A percentile compares a stretch with the other conserved stretches of the same genome.
These are phyloP conservation scores for Tinea semifulvella DNA, from an alignment of 2,888 invertebrate species.

Conservation along the genomic window DNA sequence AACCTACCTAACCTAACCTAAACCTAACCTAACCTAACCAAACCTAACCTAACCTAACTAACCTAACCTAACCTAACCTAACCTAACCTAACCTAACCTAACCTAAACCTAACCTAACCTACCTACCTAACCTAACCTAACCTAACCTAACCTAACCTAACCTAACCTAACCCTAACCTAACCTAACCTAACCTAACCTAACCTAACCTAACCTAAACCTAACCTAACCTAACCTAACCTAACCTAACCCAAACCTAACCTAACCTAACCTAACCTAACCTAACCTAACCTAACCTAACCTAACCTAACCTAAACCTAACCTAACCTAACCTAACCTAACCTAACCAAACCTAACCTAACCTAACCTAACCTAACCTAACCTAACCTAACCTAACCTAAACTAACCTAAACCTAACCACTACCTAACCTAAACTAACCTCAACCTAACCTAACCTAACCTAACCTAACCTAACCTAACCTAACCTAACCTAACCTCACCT, in stretches of 20 bases:
- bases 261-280: slow-evolving; percentile 8
- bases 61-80: slow-evolving; percentile 16
- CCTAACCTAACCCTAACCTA: no score
- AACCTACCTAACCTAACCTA: no score
- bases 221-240: slow-evolving; percentile 17
- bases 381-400: no score
- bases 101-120: no score
- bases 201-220: slow-evolving; percentile 12
- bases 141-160: slow-evolving; percentile 15
- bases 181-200: slow-evolving; percentile 16
- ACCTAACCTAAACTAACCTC: slow-evolving; percentile 15
- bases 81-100: slow-evolving; percentile 13
- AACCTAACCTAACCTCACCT: slow-evolving; percentile 13
- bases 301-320: no score
- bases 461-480: slow-evolving; percentile 19
- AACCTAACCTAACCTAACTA: slow-evolving; percentile 16
- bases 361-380: slow-evolving; percentile 19
- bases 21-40: slow-evolving; percentile 15
- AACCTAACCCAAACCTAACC: slow-evolving; percentile 15
- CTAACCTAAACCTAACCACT: no score
- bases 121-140: slow-evolving; percentile 15
- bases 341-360: slow-evolving; percentile 17
- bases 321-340: slow-evolving; percentile 16
- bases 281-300: slow-evolving; percentile 1
- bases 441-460: slow-evolving; percentile 19